Conservation (phyloP, 1,140 invertebrate genomes). For the Diabrotica virgifera region DNA sequence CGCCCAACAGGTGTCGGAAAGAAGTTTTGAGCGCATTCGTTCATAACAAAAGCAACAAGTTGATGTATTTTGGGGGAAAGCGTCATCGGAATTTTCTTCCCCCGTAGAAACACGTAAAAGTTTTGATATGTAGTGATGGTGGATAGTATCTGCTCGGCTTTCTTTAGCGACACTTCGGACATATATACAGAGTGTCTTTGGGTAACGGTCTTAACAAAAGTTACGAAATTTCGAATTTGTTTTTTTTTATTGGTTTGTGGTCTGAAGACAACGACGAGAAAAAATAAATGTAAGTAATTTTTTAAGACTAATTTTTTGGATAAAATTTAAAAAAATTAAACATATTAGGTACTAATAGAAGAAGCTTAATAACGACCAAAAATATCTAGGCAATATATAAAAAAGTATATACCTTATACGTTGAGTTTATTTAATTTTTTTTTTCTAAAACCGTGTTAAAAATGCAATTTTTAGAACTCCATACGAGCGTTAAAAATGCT, state of each 20-base stretch:
- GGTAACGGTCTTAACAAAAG: background rate
- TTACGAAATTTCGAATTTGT: background rate
- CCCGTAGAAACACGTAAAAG: slow-evolving; percentile 8
- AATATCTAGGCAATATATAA: too few species aligned
- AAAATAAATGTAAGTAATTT: background rate
- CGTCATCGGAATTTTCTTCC: slow-evolving; percentile 10
- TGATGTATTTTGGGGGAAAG: background rate
- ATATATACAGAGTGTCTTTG: slow-evolving; percentile 5
- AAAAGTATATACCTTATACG: too few species aligned
- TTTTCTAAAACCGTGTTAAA: too few species aligned
- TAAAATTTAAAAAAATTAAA: too few species aligned
- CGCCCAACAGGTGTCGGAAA: slow-evolving; percentile 13
- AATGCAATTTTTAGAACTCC: too few species aligned
- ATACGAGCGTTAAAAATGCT: too few species aligned
- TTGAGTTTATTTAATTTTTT: too few species aligned
- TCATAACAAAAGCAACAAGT: slow-evolving; percentile 14
- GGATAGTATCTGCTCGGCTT: slow-evolving; percentile 12
- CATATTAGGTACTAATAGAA: too few species aligned
- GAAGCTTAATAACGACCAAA: too few species aligned
- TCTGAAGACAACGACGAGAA: background rate
- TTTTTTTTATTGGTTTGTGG: background rate
- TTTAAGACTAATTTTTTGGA: too few species aligned
- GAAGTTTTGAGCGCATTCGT: background rate
- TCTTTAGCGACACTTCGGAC: slow-evolving; percentile 9
- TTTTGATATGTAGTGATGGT: slow-evolving; percentile 11